These are phyloP conservation scores for Bruchidius siliquastri DNA, from an alignment of 2,888 invertebrate genomes.

Conservation along the genomic window DNA sequence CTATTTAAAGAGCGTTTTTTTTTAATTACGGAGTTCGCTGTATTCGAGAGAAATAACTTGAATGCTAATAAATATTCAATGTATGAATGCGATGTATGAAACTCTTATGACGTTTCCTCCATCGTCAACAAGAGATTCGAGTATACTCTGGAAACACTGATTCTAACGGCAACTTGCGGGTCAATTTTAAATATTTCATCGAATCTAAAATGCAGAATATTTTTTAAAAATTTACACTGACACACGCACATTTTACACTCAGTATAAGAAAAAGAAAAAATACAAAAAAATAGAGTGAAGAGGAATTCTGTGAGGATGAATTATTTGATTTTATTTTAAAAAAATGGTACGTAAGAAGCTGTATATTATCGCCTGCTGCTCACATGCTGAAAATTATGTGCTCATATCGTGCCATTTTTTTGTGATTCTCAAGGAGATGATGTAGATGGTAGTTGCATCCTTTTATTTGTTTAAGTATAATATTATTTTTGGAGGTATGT, in stretches of 20 bases:
- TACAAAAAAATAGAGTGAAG: conserved; percentile 12
- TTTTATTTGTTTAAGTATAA: not conserved
- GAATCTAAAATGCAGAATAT: conserved; percentile 11
- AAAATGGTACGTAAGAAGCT: not conserved
- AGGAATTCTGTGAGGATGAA: not conserved
- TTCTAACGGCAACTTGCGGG: not conserved
- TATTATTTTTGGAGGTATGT: not conserved
- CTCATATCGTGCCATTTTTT: not conserved
- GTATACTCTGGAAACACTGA: not conserved
- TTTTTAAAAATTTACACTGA: conserved; percentile 17
- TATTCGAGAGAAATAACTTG: not conserved
- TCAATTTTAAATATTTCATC: not conserved
- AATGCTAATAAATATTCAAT: not conserved
- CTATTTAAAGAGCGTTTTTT: too few relatives aligned
- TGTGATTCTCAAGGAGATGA: not conserved
- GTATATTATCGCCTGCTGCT: not conserved
- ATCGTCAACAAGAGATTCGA: not conserved
- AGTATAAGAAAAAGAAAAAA: conserved; percentile 17
- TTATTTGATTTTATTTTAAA: not conserved
- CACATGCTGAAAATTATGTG: not conserved
- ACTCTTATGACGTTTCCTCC: not conserved
- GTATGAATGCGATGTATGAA: not conserved
- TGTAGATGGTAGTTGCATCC: not conserved
- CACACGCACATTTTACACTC: conserved; percentile 18
- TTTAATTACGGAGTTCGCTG: too few relatives aligned